Evolutionary conservation across 92 coral and sea anemone genomes (phyloP), one percentile per base, ranked within the genome.

Genomic region (Heteractis magnifica): DNA sequence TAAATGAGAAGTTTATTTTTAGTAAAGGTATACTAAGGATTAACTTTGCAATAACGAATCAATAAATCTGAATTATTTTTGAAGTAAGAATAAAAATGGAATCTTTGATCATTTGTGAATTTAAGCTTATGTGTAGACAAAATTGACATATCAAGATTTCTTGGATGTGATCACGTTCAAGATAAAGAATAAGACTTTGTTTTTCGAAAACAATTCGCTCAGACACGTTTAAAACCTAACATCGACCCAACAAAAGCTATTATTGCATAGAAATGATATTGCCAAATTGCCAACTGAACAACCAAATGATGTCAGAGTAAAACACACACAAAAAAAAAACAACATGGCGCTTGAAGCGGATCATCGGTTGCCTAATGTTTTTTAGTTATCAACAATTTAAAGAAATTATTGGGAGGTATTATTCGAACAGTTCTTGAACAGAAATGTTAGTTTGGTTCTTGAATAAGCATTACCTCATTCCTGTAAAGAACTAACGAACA

Each of bases 31-130:
- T 68, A 2, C 21, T 23, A 19, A 5, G 72, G 21, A 19, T 5
- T 68, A 15, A 68, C 41, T 23, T 12, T 1, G 72, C 4, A 68
- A 68, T 23, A 19, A 23, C 48, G 21, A 68, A 68, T 68, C 72
- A 68, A 23, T 21, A 19, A 60, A 60, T 10, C 49, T 8, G 72
- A 68, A 23, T 11, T 19, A 5, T 68, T 68, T 20, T 77, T n/a
- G n/a, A n/a, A n/a, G n/a, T 11, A 52, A 75, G 79, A 77, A 77
- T 51, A n/a, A 26, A 34, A 56, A 8, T 78, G 56, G 56, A 81
- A 81, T 49, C 68, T 70, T 81, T 81, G 84, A 81, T 71, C 84
- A 81, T 23, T 23, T 34, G 82, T 8, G 20, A 77, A 78, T 59
- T 34, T 34, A 34, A 12, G 58, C 9, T 78, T 71, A 1, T 81